Evolutionary conservation across 2,113 vertebrate species (phyloP), one percentile per base, ranked within the genome.

Genomic region (Siniperca knerii): DNA sequence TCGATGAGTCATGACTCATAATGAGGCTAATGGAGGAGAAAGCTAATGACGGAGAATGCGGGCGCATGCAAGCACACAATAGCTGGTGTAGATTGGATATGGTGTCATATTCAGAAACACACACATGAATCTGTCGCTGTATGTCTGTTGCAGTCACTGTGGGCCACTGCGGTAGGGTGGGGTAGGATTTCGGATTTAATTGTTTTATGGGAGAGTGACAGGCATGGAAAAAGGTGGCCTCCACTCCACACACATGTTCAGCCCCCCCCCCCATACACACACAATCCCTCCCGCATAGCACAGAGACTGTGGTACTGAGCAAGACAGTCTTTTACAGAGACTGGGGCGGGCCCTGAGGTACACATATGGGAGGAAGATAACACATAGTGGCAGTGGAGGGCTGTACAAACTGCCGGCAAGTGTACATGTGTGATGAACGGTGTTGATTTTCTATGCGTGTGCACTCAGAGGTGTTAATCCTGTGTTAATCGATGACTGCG

Each of bases 281-380:
- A 44, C 62, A 55, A 68, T 85, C 94, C 96, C 94, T 95, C 89
- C 83, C 96, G 95, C 92, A 89, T 92, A 93, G 73, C 72, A 44
- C 79, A 60, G 61, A 91, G 92, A 93, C 93, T 93, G 61, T 92
- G 92, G 90, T 91, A 88, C 77, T 67, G 75, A 85, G 87, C 15
- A 60, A 91, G 87, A 92, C 96, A 96, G 96, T 96, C 96, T 96
- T 96, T 97, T 96, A 96, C 94, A 88, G 89, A 84, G 92, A 92
- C 92, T 82, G 86, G 85, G 95, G 94, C 93, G 92, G 95, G 96
- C 96, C 96, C 95, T 93, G 94, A 96, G 96, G 96, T 96, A 95
- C 95, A 96, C 94, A 96, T 95, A 95, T 96, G 95, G 94, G 95
- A 92, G 90, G 90, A 81, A 95, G 97, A 97, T 97, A 97, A 96